Evolutionary conservation across 2,797 vertebrate genomes (phyloP).

Genomic region (Sternarchorhynchus goeldii): DNA sequence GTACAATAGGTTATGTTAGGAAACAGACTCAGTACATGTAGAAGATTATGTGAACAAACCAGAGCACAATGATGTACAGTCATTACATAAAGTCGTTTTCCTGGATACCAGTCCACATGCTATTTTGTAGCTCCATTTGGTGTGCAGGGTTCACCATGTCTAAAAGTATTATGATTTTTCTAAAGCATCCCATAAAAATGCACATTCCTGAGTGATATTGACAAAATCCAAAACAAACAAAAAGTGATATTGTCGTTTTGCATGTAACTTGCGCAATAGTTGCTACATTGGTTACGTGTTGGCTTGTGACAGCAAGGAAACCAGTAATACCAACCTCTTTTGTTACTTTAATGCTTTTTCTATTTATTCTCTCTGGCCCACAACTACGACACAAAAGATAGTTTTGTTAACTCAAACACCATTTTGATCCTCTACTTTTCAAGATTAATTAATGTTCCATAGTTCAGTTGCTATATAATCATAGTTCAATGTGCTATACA

Average conservation of each 20-base stretch:
- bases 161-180: background rate
- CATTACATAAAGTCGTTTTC: conserved; percentile 60
- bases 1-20: conserved; percentile 71
- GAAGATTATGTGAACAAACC: conserved; percentile 69
- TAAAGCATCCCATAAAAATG: too few species aligned
- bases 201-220: too few species aligned
- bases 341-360: background rate
- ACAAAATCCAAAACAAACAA: too few species aligned
- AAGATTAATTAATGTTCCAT: too few species aligned
- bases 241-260: too few species aligned
- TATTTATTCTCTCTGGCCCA: too few species aligned
- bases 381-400: background rate
- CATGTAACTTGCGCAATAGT: too few species aligned
- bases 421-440: background rate
- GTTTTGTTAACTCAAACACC: background rate
- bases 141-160: background rate
- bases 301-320: background rate
- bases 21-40: conserved; percentile 69
- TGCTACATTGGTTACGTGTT: background rate
- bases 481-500: background rate
- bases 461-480: background rate
- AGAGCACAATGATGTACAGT: conserved; percentile 69
- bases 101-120: background rate
- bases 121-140: conserved; percentile 19
- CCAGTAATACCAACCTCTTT: background rate